phyloP scores from a whole-genome alignment of 2,888 invertebrate species.

The Coleophora flavipennella region DNA sequence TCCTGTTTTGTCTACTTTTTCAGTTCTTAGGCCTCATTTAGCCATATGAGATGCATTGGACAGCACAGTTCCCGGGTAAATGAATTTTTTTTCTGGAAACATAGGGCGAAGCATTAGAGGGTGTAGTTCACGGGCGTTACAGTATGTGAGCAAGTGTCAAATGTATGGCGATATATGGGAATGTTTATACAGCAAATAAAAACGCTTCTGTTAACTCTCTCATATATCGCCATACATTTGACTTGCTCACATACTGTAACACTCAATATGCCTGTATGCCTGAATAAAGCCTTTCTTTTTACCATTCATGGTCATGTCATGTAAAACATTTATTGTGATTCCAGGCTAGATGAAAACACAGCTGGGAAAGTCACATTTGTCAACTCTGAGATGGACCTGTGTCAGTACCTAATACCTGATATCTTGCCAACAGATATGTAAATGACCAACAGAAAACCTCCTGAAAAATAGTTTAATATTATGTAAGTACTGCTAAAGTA shows the following conservation, averaged over 20 bases:
- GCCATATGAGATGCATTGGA: not conserved
- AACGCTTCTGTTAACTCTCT: no score
- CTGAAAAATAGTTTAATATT: no score
- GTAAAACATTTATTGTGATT: slow-evolving; percentile 14
- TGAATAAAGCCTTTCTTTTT: no score
- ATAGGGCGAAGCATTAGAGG: no score
- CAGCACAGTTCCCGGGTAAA: not conserved
- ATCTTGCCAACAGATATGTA: slow-evolving; percentile 81
- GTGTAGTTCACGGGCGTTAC: no score
- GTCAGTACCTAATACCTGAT: slow-evolving; percentile 83
- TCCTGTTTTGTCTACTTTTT: not conserved
- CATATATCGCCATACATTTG: no score
- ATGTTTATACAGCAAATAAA: no score
- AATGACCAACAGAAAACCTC: slow-evolving; percentile 14
- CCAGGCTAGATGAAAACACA: slow-evolving; percentile 83
- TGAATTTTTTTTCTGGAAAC: not conserved
- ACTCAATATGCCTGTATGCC: no score
- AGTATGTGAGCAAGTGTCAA: no score
- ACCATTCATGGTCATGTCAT: not conserved
- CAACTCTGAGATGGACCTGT: slow-evolving; percentile 78
- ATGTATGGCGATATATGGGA: no score
- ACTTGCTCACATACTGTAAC: no score
- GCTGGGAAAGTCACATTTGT: slow-evolving; percentile 83
- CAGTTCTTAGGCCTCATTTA: not conserved
- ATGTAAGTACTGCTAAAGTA: no score